A percentile compares a stretch with the other conserved stretches of the same genome.
phyloP scores from a whole-genome alignment of 1,140 invertebrate species.

The Drosophila melanica region DNA sequence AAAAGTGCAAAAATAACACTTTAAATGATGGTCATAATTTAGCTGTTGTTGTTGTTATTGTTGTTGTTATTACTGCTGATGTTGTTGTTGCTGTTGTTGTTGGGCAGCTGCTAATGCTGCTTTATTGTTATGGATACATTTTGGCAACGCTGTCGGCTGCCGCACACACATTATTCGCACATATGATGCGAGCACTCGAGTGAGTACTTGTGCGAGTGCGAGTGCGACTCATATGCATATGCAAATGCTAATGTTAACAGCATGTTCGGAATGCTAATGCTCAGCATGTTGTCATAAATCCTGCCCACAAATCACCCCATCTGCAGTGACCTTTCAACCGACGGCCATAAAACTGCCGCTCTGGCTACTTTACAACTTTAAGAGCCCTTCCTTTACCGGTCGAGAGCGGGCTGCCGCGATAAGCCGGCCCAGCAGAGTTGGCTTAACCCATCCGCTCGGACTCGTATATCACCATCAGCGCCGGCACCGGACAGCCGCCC shows the following conservation, averaged over 20 bases:
- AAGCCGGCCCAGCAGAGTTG: conserved; percentile 46
- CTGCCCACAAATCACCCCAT: conserved; percentile 68
- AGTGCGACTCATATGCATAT: conserved; percentile 60
- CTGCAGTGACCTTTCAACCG: conserved; percentile 80
- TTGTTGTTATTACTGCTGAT: conserved; percentile 34
- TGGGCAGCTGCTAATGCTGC: conserved; percentile 71
- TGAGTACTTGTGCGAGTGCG: conserved; percentile 15
- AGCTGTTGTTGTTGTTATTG: conserved; percentile 57
- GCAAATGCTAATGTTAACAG: conserved; percentile 78
- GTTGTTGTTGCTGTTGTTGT: conserved; percentile 2
- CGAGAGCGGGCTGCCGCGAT: conserved; percentile 47
- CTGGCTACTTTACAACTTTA: conserved; percentile 69
- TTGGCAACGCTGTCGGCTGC: conserved; percentile 32
- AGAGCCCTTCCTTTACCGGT: conserved; percentile 26
- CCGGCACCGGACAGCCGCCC: conserved; percentile 55
- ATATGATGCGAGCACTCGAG: conserved; percentile 45
- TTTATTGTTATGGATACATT: conserved; percentile 73
- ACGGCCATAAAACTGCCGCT: conserved; percentile 70
- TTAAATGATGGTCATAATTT: conserved; percentile 78
- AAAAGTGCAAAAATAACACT: conserved; percentile 50
- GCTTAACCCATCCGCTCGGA: conserved; percentile 60
- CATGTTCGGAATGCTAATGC: conserved; percentile 71
- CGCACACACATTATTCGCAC: conserved; percentile 45
- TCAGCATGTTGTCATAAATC: conserved; percentile 48
- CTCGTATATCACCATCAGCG: conserved; percentile 57